Conservation (phyloP, 2,113 vertebrate genomes). For the Parotia lawesii region DNA sequence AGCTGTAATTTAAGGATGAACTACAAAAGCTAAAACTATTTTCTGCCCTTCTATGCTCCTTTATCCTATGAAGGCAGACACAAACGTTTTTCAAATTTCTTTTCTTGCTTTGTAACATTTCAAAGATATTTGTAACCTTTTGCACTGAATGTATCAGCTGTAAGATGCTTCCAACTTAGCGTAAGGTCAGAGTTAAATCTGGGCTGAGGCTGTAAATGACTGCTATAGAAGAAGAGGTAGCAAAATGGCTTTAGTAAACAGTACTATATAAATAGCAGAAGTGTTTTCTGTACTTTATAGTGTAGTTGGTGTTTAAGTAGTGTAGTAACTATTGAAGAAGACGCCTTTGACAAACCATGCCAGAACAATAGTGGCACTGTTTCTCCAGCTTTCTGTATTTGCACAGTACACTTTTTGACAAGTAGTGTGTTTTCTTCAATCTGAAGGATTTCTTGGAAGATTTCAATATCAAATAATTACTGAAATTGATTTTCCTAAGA, state of each 20-base stretch:
- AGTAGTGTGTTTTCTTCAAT: background rate
- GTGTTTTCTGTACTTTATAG: background rate
- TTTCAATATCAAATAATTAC: background rate
- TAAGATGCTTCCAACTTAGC: conserved; percentile 29
- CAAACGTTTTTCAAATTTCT: background rate
- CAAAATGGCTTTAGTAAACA: conserved; percentile 3
- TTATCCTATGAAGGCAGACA: conserved; percentile 12
- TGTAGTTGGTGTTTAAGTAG: background rate
- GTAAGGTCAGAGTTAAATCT: conserved; percentile 40
- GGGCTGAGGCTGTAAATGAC: background rate
- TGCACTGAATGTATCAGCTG: background rate
- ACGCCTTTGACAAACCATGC: background rate
- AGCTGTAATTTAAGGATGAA: background rate
- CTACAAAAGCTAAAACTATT: background rate
- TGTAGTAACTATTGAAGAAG: background rate
- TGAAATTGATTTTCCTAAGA: background rate
- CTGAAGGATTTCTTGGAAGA: background rate
- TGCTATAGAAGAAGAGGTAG: background rate
- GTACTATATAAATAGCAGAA: background rate
- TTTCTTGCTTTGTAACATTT: conserved; percentile 24
- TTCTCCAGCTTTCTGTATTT: background rate
- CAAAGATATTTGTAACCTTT: conserved; percentile 49
- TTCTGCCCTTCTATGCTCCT: conserved; percentile 6
- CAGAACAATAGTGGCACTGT: background rate
- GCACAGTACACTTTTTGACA: background rate